phyloP scores from a whole-genome alignment of 2,888 invertebrate genomes.

The Hyppa rectilinea region DNA sequence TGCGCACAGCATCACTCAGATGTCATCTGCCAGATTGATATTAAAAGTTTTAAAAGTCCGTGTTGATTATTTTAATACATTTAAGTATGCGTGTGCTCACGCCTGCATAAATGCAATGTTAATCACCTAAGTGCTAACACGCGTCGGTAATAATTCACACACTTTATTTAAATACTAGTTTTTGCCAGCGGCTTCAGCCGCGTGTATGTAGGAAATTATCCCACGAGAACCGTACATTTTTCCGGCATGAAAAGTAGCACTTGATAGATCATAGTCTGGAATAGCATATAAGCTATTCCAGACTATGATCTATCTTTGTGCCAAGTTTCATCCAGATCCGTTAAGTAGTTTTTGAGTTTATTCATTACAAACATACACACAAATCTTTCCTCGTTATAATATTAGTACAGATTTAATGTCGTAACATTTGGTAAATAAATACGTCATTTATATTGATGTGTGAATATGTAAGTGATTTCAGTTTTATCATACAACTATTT shows the following conservation, averaged over 20 bases:
- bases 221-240: too few species aligned
- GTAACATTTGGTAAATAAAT: slow-evolving; percentile 1
- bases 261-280: too few species aligned
- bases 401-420: too few species aligned
- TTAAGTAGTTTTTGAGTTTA: too few species aligned
- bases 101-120: slow-evolving; percentile 37
- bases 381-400: too few species aligned
- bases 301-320: too few species aligned
- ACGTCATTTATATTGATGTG: background rate
- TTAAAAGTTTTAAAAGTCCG: slow-evolving; percentile 18
- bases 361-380: too few species aligned
- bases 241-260: too few species aligned
- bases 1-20: slow-evolving; percentile 1
- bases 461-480: background rate
- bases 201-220: too few species aligned
- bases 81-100: slow-evolving; percentile 19
- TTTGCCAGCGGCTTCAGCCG: too few species aligned
- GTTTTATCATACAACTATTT: background rate
- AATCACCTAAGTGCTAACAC: slow-evolving; percentile 56
- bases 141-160: background rate
- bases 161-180: slow-evolving; percentile 37
- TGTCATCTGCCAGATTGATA: slow-evolving; percentile 28
- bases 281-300: too few species aligned
- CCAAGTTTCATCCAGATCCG: too few species aligned
- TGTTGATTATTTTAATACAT: slow-evolving; percentile 33